Evolutionary conservation across 2,113 vertebrate species (phyloP), one percentile per base, ranked within the genome.

Genomic region (Laticauda colubrina): DNA sequence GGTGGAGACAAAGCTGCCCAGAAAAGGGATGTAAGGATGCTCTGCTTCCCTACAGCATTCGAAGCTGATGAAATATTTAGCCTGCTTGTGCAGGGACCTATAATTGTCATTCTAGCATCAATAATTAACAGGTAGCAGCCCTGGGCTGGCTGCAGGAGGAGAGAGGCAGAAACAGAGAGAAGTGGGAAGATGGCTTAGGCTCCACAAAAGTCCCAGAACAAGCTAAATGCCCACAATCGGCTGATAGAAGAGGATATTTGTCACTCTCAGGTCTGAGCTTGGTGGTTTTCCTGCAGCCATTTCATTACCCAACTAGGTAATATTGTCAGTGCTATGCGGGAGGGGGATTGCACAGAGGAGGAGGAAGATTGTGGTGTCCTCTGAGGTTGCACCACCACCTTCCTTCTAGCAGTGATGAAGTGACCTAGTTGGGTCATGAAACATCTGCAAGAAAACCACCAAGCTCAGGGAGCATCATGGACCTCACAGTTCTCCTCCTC

Each of bases 51-150:
- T n/a, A 0, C 10, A 69, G 53, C 34, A 20, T 61, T 89, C 75
- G 11, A 11, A 89, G 92, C 91, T 87, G 93, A 89, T 91, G 92
- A 94, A 95, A 95, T 92, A 94, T 91, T 95, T 45, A 94, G 93
- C 87, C 43, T 4, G 69, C 57, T 93, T 59, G 87, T 91, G 86
- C 48, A 48, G 5, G 29, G 87, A 51, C 89, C 91, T 88, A 55
- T 89, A 55, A 85, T 87, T 94, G 90, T 91, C 95, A 85, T 91
- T 53, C 2, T 18, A 24, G 91, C 86, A 75, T 95, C 89, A 90
- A 92, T 95, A 95, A 95, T 93, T 94, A 89, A 93, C 45, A 61
- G 90, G 53, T 48, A 75, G 87, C 61, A 29, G 93, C 26, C 57
- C 24, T 0, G 39, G 11, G 51, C 34, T 4, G 90, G 56, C 53